Percentiles rank a stretch among this genome's conserved stretches.
phyloP scores from a whole-genome alignment of 2,888 invertebrate species.

The Quadriops clusia region DNA sequence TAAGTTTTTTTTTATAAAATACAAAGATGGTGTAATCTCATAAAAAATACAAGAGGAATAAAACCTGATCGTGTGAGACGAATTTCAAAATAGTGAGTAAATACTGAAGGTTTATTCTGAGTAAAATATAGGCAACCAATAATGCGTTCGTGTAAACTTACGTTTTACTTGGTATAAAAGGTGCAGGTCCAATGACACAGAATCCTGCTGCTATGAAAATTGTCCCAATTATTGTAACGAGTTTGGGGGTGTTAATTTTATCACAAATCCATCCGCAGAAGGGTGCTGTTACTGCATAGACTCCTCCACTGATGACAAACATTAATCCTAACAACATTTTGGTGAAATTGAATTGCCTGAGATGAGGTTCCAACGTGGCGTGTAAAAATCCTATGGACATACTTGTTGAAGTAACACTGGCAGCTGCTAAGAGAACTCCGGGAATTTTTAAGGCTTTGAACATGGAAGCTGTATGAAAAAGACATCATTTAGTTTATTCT shows the following conservation, averaged over 20 bases:
- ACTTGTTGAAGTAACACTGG: slow-evolving; percentile 64
- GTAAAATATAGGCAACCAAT: no score
- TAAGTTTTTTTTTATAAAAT: no score
- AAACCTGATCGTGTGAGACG: no score
- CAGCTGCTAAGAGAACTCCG: slow-evolving; percentile 57
- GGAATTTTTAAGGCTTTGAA: slow-evolving; percentile 56
- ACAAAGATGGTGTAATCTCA: no score
- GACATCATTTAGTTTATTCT: no score
- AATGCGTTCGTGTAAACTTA: no score
- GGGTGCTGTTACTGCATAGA: slow-evolving; percentile 69
- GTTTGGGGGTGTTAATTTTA: slow-evolving; percentile 51
- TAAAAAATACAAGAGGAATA: no score
- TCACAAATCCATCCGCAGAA: slow-evolving; percentile 74
- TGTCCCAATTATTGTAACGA: slow-evolving; percentile 56
- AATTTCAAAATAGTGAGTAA: no score
- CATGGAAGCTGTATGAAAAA: slow-evolving; percentile 59
- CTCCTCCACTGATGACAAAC: slow-evolving; percentile 74
- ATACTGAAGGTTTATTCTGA: no score
- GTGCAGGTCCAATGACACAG: slow-evolving; percentile 67
- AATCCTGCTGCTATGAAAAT: slow-evolving; percentile 56
- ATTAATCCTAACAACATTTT: slow-evolving; percentile 63
- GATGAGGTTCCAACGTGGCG: slow-evolving; percentile 79
- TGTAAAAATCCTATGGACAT: slow-evolving; percentile 79
- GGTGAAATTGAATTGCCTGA: slow-evolving; percentile 58
- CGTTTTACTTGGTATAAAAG: slow-evolving; percentile 55